These are phyloP conservation scores for Acanthurus lineatus DNA, from an alignment of 2,797 vertebrate genomes.

Conservation along the genomic window DNA sequence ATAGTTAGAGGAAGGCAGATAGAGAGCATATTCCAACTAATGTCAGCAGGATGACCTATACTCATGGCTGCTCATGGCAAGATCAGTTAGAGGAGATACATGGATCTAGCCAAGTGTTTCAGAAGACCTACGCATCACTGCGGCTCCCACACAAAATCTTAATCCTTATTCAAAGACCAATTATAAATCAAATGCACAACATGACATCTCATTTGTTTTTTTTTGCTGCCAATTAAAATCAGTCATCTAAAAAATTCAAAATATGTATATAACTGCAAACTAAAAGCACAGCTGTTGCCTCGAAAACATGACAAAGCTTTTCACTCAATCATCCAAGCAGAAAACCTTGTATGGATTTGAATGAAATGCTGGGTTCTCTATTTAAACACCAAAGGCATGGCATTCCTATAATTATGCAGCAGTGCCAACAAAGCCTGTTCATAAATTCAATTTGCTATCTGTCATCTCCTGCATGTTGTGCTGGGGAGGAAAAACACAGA, in stretches of 20 bases:
- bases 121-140: slow-evolving; percentile 19
- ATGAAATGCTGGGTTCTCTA: slow-evolving; percentile 39
- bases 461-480: slow-evolving; percentile 78
- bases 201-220: slow-evolving; percentile 32
- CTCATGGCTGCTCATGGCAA: slow-evolving; percentile 41
- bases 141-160: slow-evolving; percentile 3
- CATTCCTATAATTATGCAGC: slow-evolving; percentile 81
- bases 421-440: slow-evolving; percentile 80
- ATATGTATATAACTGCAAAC: slow-evolving; percentile 28
- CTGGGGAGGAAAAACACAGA: slow-evolving; percentile 29
- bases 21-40: slow-evolving; percentile 7
- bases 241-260: slow-evolving; percentile 25
- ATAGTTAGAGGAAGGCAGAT: slow-evolving; percentile 17
- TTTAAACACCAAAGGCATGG: slow-evolving; percentile 70
- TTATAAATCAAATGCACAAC: slow-evolving; percentile 36
- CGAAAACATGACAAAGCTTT: slow-evolving; percentile 46
- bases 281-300: slow-evolving; percentile 49
- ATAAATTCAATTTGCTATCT: slow-evolving; percentile 86
- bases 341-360: slow-evolving; percentile 40
- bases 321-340: slow-evolving; percentile 37
- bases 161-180: slow-evolving; percentile 35
- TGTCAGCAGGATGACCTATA: slow-evolving; percentile 43
- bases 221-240: slow-evolving; percentile 41
- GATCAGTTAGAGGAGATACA: slow-evolving; percentile 38
- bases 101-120: slow-evolving; percentile 16